Evolutionary conservation across 2,888 invertebrate genomes (phyloP), one percentile per base, ranked within the genome.

Genomic region (Leptura quadrifasciata): DNA sequence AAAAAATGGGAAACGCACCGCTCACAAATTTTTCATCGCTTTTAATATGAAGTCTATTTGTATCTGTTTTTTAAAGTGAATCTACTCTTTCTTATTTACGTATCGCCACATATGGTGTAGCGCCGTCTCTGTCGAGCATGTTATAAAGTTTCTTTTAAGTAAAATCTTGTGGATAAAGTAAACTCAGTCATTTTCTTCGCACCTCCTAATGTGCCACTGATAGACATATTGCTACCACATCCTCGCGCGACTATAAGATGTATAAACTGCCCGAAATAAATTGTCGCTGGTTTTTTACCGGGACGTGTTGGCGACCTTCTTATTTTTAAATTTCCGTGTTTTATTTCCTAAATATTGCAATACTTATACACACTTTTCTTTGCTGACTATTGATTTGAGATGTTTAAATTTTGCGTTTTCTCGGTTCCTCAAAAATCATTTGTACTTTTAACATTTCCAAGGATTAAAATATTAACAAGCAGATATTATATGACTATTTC

Each of bases 141-240:
- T 75, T 75, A 76, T 76, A 78, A 79, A 81, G 78, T 80, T 81
- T 79, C 76, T 79, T 77, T 79, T 80, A 73, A 82, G 76, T 78
- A 79, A 83, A 86, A 83, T 84, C 80, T 76, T 80, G 79, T 80
- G 82, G 80, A 81, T 86, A 86, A 85, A 86, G 86, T 86, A 86
- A 87, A 87, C 85, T 85, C 81, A 82, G 76, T 78, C 86, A 81
- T 86, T 85, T 87, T 85, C 83, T 83, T 87, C 81, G 81, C 87
- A 85, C 86, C 85, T 87, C 86, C 85, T 87, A 88, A 87, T 84
- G 84, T 81, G 70, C 76, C 81, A 84, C 63, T 84, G 87, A 87
- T 84, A 85, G 86, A 87, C 86, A 86, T 83, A 88, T 85, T 79
- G 86, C 86, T 84, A 82, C 86, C 86, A 86, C 87, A 88, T 88